A percentile compares a stretch with the other conserved stretches of the same genome.
phyloP scores from a whole-genome alignment of 2,888 invertebrate species.

The Philhelius pedissequus region DNA sequence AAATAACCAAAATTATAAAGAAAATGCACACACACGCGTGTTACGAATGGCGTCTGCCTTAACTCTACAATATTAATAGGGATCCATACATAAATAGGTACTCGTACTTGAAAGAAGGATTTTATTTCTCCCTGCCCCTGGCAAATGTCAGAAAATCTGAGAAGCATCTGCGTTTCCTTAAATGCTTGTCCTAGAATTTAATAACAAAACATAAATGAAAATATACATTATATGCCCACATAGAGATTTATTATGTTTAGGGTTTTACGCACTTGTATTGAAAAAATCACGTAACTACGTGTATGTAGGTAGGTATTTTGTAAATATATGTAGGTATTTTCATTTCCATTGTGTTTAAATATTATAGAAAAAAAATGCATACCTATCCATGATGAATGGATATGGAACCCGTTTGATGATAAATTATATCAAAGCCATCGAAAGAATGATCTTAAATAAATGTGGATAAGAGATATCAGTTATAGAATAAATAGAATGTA shows the following conservation, averaged over 20 bases:
- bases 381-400: too few relatives aligned
- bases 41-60: not conserved
- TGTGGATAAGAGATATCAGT: too few relatives aligned
- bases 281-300: not conserved
- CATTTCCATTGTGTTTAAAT: not conserved
- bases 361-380: not conserved
- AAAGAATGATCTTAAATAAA: too few relatives aligned
- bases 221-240: too few relatives aligned
- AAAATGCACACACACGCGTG: not conserved
- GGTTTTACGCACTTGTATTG: not conserved
- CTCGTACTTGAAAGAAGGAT: constrained; percentile 32
- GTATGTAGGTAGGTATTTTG: too few relatives aligned
- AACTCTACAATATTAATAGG: too few relatives aligned
- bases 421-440: too few relatives aligned
- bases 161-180: constrained; percentile 3
- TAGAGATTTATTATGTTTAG: not conserved
- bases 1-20: constrained; percentile 12
- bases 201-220: not conserved
- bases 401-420: too few relatives aligned
- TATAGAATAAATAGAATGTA: too few relatives aligned
- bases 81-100: too few relatives aligned
- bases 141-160: too few relatives aligned
- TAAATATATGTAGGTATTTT: too few relatives aligned
- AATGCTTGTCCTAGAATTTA: not conserved
- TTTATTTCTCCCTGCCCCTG: not conserved